Evolutionary conservation across 2,888 invertebrate genomes (phyloP), one percentile per base, ranked within the genome.

Genomic region (Prenolepis imparis): DNA sequence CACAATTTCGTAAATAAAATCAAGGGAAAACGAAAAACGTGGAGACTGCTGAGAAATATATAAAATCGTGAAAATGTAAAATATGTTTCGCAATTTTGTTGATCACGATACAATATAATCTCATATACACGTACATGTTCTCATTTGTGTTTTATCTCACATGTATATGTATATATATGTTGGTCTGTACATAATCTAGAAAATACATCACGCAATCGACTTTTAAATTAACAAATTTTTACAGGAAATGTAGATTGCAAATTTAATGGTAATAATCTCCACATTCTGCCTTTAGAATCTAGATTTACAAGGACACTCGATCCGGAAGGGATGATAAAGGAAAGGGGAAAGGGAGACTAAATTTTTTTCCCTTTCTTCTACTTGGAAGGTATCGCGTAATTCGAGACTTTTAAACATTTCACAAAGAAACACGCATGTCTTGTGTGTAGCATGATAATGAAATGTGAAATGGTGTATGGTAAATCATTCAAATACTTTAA

Each of bases 121-220:
- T 59, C 61, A 64, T 80, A 73, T 57, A 82, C 86, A 77, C 87
- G 84, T 77, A 84, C 85, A 41, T 44, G 18, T 66, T 32, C 59
- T 32, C 59, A 15, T 67, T 9, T 28, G 28, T 32, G 28, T 3
- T 28, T 28, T 28, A 28, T 36, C 5, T 36, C 5, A 5, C 52
- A n/a, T 52, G 12, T 75, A 15, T 55, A 1, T 55, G 12, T 55
- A 18, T 55, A 24, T 52, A n/a, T 28, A n/a, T 81, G 15, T 59
- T 32, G 28, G 2, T 0, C 3, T 93, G 94, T 93, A 90, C 93
- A 94, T 93, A 93, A 91, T 91, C 92, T 93, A 93, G 88, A 91
- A 93, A 93, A 93, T 93, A 93, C 93, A 93, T 92, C 92, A 93
- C 91, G 91, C 92, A 89, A 92, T 88, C 90, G 91, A 90, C 88